phyloP scores from a whole-genome alignment of 2,888 invertebrate genomes.

The Halocaridina rubra region DNA sequence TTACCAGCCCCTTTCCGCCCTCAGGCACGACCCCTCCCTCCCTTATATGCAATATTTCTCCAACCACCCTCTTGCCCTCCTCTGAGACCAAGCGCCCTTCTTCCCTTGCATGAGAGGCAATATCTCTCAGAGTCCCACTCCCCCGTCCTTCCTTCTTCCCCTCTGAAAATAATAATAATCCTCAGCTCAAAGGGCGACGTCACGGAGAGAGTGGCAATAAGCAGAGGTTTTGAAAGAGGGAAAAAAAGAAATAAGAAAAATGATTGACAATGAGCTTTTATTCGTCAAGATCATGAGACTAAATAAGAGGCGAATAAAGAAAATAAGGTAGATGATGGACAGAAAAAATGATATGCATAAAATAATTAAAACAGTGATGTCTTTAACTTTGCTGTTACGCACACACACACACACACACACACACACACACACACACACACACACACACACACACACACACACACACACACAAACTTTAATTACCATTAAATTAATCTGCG shows the following conservation, averaged over 20 bases:
- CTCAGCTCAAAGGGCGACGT: too few species aligned
- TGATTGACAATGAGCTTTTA: background rate
- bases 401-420: conserved; percentile 12
- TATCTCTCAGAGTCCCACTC: too few species aligned
- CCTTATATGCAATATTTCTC: background rate
- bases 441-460: background rate
- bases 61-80: too few species aligned
- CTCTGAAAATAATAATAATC: too few species aligned
- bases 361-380: background rate
- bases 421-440: background rate
- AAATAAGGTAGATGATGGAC: background rate
- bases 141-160: too few species aligned
- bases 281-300: too few species aligned
- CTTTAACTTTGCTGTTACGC: background rate
- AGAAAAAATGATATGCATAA: background rate
- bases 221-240: background rate
- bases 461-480: too few species aligned
- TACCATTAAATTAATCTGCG: too few species aligned
- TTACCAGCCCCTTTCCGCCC: too few species aligned
- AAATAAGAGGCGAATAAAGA: background rate
- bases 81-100: too few species aligned
- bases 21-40: background rate
- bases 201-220: background rate
- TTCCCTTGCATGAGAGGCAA: too few species aligned
- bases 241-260: background rate